Conservation (phyloP, 2,888 invertebrate species). For the Antheraea assamensis region DNA sequence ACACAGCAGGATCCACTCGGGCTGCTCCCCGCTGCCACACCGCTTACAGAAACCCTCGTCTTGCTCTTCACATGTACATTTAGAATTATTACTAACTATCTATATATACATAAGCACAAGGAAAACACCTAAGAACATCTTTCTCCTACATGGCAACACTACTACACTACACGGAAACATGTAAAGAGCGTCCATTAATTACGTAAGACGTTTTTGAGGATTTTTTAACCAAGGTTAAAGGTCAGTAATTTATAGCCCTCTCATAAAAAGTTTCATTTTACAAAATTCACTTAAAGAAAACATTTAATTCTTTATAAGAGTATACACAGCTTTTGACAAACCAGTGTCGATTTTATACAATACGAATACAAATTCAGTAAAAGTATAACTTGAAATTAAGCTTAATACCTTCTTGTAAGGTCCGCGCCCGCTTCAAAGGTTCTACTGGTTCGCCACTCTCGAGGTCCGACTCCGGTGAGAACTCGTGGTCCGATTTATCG, state of each 20-base stretch:
- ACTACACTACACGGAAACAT: too few relatives aligned
- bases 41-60: slow-evolving; percentile 93
- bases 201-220: too few relatives aligned
- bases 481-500: slow-evolving; percentile 93
- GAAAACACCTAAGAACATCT: too few relatives aligned
- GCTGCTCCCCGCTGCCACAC: slow-evolving; percentile 95
- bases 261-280: too few relatives aligned
- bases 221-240: too few relatives aligned
- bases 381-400: not conserved
- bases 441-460: slow-evolving; percentile 88
- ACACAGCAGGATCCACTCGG: slow-evolving; percentile 98
- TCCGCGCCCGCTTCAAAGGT: slow-evolving; percentile 91
- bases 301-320: too few relatives aligned
- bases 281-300: too few relatives aligned
- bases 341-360: not conserved
- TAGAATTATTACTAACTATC: slow-evolving; percentile 16
- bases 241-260: too few relatives aligned
- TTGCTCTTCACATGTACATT: slow-evolving; percentile 31
- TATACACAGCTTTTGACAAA: too few relatives aligned
- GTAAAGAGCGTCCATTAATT: too few relatives aligned
- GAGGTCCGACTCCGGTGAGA: slow-evolving; percentile 92
- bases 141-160: too few relatives aligned
- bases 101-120: slow-evolving; percentile 50
- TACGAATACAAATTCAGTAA: not conserved
- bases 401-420: slow-evolving; percentile 87